Base-by-base conservation (phyloP, 2,113 vertebrate genomes). In the Edolisoma coerulescens region DNA sequence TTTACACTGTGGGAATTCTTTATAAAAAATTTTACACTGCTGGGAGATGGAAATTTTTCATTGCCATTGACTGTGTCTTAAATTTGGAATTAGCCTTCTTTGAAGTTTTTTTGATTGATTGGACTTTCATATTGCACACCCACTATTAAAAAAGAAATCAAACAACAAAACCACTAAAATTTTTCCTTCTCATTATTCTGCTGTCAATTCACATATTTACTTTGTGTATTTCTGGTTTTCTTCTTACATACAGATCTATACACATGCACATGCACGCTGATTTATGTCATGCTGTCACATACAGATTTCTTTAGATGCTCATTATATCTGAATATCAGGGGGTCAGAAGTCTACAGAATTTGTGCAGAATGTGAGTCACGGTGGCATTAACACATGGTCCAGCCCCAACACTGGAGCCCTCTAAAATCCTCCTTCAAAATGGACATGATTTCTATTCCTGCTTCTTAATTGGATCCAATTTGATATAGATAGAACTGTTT, bases 1-100 rank as follows among this genome's bases (percentile, higher is more conserved):
- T 81, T 90, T 68, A 80, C 54, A 80, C 86, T 39, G 45, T 89
- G 61, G 54, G 81, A 95, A 95, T 96, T 96, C 81, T 89, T 92
- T 89, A 78, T 91, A 73, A 95, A 94, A 89, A 84, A 21, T 32
- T 86, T 93, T 57, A 41, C 37, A 54, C 4, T 79, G 45, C 68
- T 82, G 69, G 41, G 65, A 84, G 61, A 87, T 78, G 57, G 67
- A 90, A 87, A 84, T 93, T 96, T 95, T 49, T 83, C 9, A 1
- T 76, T 89, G 41, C n/a, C n/a, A 10, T 79, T 87, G 77, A 73
- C 73, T 69, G 19, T 53, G 67, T 52, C 69, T 87, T 84, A 67
- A 76, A 93, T 87, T 91, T 37, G 21, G 80, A 85, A 83, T 87
- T 89, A 93, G 44, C 12, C 9, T 6, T 5, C 54, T 94, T 65